Evolutionary conservation across 2,888 invertebrate species (phyloP), one percentile per base, ranked within the genome.

Genomic region (Tetramorium bicarinatum): DNA sequence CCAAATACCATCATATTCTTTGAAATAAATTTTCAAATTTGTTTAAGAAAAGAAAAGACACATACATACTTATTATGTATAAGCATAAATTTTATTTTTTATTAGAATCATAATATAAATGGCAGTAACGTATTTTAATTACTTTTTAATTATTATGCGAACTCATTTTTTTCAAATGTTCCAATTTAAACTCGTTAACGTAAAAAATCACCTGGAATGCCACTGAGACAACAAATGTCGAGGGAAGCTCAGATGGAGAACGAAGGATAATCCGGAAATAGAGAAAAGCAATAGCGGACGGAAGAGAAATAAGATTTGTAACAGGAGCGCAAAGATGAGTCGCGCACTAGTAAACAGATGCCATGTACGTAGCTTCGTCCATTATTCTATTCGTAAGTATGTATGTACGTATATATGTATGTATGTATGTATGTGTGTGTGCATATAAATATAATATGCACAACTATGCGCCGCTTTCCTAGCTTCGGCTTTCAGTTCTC

Each of bases 331-430:
- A 34, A 81, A 59, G 69, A 76, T 25, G 49, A 82, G 81, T 87
- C 85, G 86, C 81, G 69, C 76, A 66, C 82, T 82, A 77, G 87
- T 88, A 87, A 91, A 89, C 88, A 87, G 76, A 88, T 85, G 85
- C 86, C 86, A 74, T 85, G 84, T 85, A 85, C 79, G 67, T 82
- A 21, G 79, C 69, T 87, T 85, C 84, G 79, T 88, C 84, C 85
- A 86, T 88, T 89, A 88, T 88, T 89, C 87, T 71, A 85, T 86
- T 69, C 71, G 59, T 2, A 6, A 41, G 6, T 21, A 9, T 34
- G 3, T 34, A 4, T 61, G 3, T 49, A 0, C 21, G 69, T 74
- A 76, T 79, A 76, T 21, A 61, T 71, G 62, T 80, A 77, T 61
- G 82, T 81, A 69, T 82, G 75, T 79, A 2, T 29, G 29, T 29